Base-by-base conservation (phyloP, 2,888 invertebrate genomes). In the Tenthredo scrophulariae region DNA sequence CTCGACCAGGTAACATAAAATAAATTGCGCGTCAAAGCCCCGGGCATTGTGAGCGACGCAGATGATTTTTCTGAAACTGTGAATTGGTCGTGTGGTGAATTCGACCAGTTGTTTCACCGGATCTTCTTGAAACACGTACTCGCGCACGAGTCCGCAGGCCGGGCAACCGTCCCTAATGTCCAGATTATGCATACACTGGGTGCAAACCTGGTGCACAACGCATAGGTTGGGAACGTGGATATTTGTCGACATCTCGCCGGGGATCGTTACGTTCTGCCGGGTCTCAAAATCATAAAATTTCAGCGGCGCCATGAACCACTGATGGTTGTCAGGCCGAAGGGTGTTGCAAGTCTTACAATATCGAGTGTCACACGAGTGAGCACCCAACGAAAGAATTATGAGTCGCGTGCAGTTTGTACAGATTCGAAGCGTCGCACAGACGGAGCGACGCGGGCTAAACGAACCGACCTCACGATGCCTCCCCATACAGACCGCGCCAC, bases 251-350 rank as follows among this genome's bases (percentile, higher is more conserved):
- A n/a, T 7, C 1, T 74, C 75, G 6, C 22, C 33, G 26, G 6
- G 33, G 13, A 67, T 40, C 13, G 84, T 72, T 65, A 67, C 85
- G 72, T 87, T 86, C 50, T 87, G 87, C 3, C 75, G 84, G 0
- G 87, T 88, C 85, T 89, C 88, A 10, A 88, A 82, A 67, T 89
- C 88, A 50, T 87, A n/a, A n/a, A n/a, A 1, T 13, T 26, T 79
- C 26, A 86, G 82, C 0, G 72, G 75, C 13, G 84, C 50, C 58
- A 88, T 86, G 58, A 84, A 87, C 80, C 88, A 88, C 10, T 74
- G 33, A 84, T 88, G 88, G 9, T 29, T 72, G 15, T 77, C 18
- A 13, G 86, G 58, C 9, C 29, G 22, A 7, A 85, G 85, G 29
- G 84, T 80, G 0, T 80, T 75, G 83, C 87, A 88, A n/a, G 84